Evolutionary conservation across 1,140 invertebrate species (phyloP), one percentile per base, ranked within the genome.

Genomic region (Leucophenga varia): DNA sequence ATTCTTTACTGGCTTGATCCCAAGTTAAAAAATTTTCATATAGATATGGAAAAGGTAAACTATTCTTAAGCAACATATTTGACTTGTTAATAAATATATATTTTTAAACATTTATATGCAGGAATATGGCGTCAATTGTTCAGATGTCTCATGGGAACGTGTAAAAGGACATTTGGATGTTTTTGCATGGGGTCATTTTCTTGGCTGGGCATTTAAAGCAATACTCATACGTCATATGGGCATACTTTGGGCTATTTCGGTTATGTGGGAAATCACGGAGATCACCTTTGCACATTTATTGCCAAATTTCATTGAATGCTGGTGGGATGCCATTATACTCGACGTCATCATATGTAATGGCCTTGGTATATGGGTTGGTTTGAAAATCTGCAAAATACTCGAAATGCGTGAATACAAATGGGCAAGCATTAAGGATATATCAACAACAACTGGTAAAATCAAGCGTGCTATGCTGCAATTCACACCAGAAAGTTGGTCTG

Each of bases 251-350:
- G 95, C 95, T 32, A 97, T 98, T 54, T 97, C 93, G 57, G 85
- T 97, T 36, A 95, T 95, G 86, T 99, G 97, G 97, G 97, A 99
- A 80, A 89, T 99, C 9, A 98, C 97, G 9, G 97, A 99, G 84
- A 87, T 98, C 54, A 91, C 93, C 12, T 99, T 99, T 82, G 91
- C 93, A 61, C 97, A 99, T 81, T 80, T 99, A 22, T 76, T 99
- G 57, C 96, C 96, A 28, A 99, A 99, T 77, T 99, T 99, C 77
- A 80, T 91, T 30, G 97, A 99, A 77, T 99, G 97, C 74, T 99
- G 97, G 97, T 99, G 97, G 96, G 97, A 99, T 81, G 92, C 95
- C 7, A 76, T 97, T 19, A 86, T 98, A 51, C 79, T 99, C 41
- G 97, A 99, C 79, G 91, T 99, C 17, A 69, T 98, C 2, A 69